These are phyloP conservation scores for Lepisosteus oculatus DNA, from an alignment of 2,113 vertebrate species.

Conservation along the genomic window DNA sequence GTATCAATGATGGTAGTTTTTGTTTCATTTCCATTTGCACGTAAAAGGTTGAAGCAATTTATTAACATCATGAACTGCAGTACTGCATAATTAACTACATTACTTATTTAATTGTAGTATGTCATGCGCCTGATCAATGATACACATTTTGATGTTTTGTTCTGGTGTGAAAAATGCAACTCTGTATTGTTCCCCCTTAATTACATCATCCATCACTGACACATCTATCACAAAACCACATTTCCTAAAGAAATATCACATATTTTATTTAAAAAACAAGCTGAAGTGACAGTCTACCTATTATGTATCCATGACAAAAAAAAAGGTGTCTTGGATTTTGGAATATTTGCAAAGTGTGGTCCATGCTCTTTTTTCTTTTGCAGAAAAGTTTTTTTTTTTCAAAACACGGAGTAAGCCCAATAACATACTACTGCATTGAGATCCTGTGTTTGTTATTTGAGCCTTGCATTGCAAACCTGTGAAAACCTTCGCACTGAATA, in stretches of 20 bases:
- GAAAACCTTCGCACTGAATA: too few relatives aligned
- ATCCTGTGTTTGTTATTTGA: too few relatives aligned
- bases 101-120: conserved; percentile 49
- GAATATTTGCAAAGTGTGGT: too few relatives aligned
- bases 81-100: conserved; percentile 40
- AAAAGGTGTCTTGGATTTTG: too few relatives aligned
- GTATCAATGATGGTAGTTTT: conserved; percentile 39
- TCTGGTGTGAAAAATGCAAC: conserved; percentile 39
- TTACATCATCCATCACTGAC: conserved; percentile 55
- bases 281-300: too few relatives aligned
- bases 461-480: too few relatives aligned
- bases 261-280: too few relatives aligned
- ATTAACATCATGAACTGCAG: conserved; percentile 30
- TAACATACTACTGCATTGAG: too few relatives aligned
- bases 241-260: neutral
- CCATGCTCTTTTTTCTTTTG: too few relatives aligned
- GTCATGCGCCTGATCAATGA: conserved; percentile 45
- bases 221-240: conserved; percentile 25
- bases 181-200: conserved; percentile 47
- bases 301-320: too few relatives aligned
- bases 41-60: conserved; percentile 32
- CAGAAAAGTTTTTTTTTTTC: too few relatives aligned
- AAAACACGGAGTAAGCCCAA: too few relatives aligned
- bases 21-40: conserved; percentile 13
- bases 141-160: conserved; percentile 40